Percentiles rank a stretch among this genome's conserved stretches.
Evolutionary conservation across 2,797 vertebrate species (phyloP).

Genomic region (Onychomys arenicola): DNA sequence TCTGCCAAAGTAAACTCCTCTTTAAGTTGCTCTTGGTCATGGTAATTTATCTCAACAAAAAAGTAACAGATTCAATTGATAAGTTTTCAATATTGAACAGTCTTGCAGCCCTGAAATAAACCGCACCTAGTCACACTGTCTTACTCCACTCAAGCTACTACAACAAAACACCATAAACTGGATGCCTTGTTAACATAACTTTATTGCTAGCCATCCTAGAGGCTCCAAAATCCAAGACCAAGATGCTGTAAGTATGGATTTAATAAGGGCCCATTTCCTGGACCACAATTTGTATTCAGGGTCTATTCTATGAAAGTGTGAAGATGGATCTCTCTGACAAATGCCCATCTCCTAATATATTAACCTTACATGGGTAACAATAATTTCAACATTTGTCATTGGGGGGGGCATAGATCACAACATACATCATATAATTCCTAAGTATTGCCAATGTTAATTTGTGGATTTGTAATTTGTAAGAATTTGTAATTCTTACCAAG

Average conservation of each 20-base stretch:
- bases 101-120: background rate
- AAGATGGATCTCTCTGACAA: background rate
- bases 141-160: background rate
- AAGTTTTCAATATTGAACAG: slow-evolving; percentile 4
- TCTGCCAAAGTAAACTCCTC: background rate
- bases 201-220: background rate
- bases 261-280: background rate
- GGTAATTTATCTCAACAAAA: background rate
- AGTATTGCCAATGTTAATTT: background rate
- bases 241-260: background rate
- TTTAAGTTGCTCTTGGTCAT: background rate
- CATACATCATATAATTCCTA: background rate
- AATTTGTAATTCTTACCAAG: too few relatives aligned
- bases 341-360: background rate
- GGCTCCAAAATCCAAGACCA: background rate
- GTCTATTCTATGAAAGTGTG: background rate
- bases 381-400: background rate
- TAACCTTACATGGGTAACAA: background rate
- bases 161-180: background rate
- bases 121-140: background rate
- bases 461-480: too few relatives aligned
- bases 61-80: background rate
- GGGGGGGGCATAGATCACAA: background rate
- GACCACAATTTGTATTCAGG: background rate
- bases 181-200: background rate